These are phyloP conservation scores for Oncorhynchus keta DNA, from an alignment of 2,113 vertebrate genomes.

Conservation along the genomic window DNA sequence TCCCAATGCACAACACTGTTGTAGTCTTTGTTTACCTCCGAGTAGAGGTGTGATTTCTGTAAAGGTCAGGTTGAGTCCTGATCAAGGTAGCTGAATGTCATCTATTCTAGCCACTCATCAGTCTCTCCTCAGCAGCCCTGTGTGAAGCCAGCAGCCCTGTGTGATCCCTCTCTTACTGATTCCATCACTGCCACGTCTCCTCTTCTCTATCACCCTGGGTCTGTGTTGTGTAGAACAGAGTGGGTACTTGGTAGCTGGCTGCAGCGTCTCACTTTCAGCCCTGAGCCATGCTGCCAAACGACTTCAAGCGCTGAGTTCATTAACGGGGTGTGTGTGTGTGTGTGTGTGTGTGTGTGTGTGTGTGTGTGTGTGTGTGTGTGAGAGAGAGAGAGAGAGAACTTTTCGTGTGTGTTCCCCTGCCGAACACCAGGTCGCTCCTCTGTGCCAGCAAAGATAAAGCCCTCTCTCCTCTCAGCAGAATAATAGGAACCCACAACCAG, in stretches of 20 bases:
- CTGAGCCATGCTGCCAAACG: constrained; percentile 32
- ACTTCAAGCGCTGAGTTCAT: constrained; percentile 60
- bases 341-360: constrained; percentile 1
- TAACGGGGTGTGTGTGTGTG: constrained; percentile 58
- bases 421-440: constrained; percentile 39
- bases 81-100: constrained; percentile 51
- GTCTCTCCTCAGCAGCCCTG: background rate
- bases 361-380: constrained; percentile 47
- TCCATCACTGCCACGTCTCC: background rate
- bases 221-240: background rate
- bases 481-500: constrained; percentile 31
- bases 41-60: constrained; percentile 27
- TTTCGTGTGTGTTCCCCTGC: constrained; percentile 3
- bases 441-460: constrained; percentile 37
- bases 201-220: background rate
- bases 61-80: background rate
- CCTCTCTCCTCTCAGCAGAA: constrained; percentile 51
- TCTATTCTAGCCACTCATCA: constrained; percentile 27
- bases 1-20: constrained; percentile 18
- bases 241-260: background rate
- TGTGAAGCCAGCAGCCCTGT: no score
- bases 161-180: background rate
- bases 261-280: background rate
- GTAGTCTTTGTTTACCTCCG: constrained; percentile 33
- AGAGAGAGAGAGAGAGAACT: constrained; percentile 19